A percentile compares a stretch with the other conserved stretches of the same genome.
These are phyloP conservation scores for Aphelenchoides avenae DNA, from an alignment of 1,140 invertebrate genomes.

Conservation along the genomic window DNA sequence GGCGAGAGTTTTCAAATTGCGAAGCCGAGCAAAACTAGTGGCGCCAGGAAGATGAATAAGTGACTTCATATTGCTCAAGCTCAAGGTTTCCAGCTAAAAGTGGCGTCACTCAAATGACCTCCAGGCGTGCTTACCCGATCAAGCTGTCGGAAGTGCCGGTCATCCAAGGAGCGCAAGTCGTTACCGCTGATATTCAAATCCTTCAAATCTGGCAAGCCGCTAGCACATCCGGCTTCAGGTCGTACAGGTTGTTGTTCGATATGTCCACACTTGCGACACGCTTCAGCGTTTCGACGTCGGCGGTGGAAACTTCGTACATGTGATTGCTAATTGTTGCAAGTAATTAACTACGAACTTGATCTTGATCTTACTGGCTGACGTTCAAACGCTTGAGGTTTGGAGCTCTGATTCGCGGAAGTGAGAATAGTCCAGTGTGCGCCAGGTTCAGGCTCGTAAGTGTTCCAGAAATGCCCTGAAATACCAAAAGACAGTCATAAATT, in stretches of 20 bases:
- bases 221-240: slow-evolving; percentile 21
- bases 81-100: slow-evolving; percentile 31
- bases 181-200: slow-evolving; percentile 33
- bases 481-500: slow-evolving; percentile 21
- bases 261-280: slow-evolving; percentile 22
- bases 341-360: not conserved
- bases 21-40: slow-evolving; percentile 20
- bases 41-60: slow-evolving; percentile 22
- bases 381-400: slow-evolving; percentile 22
- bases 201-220: slow-evolving; percentile 20
- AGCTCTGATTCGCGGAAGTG: slow-evolving; percentile 34
- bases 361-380: slow-evolving; percentile 24
- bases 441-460: slow-evolving; percentile 34
- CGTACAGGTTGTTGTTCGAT: slow-evolving; percentile 24
- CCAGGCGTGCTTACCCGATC: slow-evolving; percentile 11
- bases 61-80: slow-evolving; percentile 21
- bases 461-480: slow-evolving; percentile 19
- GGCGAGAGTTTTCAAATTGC: slow-evolving; percentile 21
- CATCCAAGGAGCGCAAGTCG: slow-evolving; percentile 13
- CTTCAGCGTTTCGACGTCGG: slow-evolving; percentile 24
- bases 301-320: slow-evolving; percentile 25
- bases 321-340: slow-evolving; percentile 19
- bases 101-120: not conserved
- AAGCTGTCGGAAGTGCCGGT: slow-evolving; percentile 26
- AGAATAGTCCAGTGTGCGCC: slow-evolving; percentile 40